Evolutionary conservation across 1,140 invertebrate genomes (phyloP), one percentile per base, ranked within the genome.

Genomic region (Pygmarrhopalites habei): DNA sequence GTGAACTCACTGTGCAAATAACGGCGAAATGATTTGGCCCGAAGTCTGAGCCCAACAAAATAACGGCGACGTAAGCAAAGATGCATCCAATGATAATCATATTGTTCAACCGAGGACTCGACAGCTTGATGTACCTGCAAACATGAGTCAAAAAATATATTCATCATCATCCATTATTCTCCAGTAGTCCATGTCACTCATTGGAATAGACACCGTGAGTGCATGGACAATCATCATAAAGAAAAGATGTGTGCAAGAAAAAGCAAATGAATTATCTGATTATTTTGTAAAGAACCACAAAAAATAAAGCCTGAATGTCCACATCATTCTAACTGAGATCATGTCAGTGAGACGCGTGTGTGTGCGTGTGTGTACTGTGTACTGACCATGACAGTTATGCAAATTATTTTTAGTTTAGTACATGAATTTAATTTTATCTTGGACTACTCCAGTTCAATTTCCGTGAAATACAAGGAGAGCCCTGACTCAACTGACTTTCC

Each of bases 61-160:
- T 90, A 32, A 98, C 92, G 51, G 92, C 92, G 15, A 87, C 82
- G 77, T 98, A 98, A 5, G 95, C 91, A 61, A 96, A 78, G 65
- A 94, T 87, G 72, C 92, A 96, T 23, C 95, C 95, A 49, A 93
- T 84, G 49, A 95, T 89, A 15, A 95, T 94, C 74, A 98, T 85
- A 78, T 97, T 98, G 80, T 97, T 98, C 65, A 98, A 80, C 73
- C 93, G 87, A 5, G 95, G 95, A 74, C 92, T 95, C 21, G 93
- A 96, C 77, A 98, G 86, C 79, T 97, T 97, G 77, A 86, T 88
- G 69, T 84, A 85, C 74, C 86, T 86, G 75, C n/a, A n/a, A n/a
- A n/a, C n/a, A n/a, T n/a, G n/a, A n/a, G n/a, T n/a, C n/a, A n/a
- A n/a, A n/a, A n/a, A n/a, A n/a, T n/a, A n/a, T n/a, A n/a, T n/a